phyloP scores from a whole-genome alignment of 2,797 vertebrate genomes.

The Diceros bicornis region DNA sequence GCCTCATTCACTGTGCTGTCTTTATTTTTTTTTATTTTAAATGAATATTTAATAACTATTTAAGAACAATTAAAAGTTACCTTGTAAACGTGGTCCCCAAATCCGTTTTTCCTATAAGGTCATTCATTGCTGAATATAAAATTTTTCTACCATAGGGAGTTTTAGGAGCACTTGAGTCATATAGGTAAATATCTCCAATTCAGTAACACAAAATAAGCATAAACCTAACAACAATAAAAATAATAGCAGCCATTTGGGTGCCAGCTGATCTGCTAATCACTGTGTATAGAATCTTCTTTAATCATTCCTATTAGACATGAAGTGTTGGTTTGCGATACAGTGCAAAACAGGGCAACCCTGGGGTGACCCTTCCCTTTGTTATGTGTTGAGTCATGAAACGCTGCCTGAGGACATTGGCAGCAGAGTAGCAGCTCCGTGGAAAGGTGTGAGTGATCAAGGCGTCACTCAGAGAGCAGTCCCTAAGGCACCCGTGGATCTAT shows the following conservation, averaged over 20 bases:
- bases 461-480: neutral
- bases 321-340: neutral
- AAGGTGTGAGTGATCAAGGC: neutral
- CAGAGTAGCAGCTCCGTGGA: neutral
- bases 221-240: neutral
- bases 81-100: neutral
- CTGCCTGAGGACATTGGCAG: neutral
- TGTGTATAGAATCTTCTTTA: neutral
- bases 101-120: neutral
- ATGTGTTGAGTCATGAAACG: neutral
- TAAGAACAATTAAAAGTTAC: neutral
- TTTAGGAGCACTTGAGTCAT: neutral
- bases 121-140: neutral
- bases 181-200: neutral
- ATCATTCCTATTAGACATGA: neutral
- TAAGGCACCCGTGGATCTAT: neutral
- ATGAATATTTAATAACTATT: neutral
- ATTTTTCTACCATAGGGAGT: neutral
- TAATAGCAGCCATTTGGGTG: neutral
- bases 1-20: neutral
- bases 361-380: neutral
- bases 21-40: constrained; percentile 34
- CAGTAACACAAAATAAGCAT: neutral
- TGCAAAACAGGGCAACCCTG: neutral
- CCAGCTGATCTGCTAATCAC: neutral